Percentiles rank a stretch among this genome's conserved stretches.
These are phyloP conservation scores for Rana temporaria DNA, from an alignment of 2,113 vertebrate species.

Conservation along the genomic window DNA sequence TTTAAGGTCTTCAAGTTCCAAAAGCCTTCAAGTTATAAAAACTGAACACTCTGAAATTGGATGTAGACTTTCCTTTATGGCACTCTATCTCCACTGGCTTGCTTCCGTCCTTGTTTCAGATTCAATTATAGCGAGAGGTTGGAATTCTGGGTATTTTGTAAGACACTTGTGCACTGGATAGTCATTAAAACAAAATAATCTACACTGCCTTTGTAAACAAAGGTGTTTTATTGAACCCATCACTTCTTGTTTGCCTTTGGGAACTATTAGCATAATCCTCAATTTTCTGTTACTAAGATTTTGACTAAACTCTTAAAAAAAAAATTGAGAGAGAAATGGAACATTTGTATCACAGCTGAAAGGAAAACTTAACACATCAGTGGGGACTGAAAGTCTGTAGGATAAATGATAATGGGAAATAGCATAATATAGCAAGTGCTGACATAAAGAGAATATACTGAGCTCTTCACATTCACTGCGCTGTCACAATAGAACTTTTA, in stretches of 20 bases:
- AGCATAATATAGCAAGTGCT: constrained; percentile 15
- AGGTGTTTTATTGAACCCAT: constrained; percentile 44
- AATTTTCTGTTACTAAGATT: constrained; percentile 23
- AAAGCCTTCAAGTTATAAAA: background rate
- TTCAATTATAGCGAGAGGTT: background rate
- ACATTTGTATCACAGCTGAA: background rate
- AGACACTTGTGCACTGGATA: background rate
- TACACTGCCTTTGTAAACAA: constrained; percentile 20
- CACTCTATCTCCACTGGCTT: background rate
- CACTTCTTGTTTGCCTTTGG: constrained; percentile 12
- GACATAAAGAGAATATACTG: background rate
- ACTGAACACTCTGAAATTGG: background rate
- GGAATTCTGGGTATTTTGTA: background rate
- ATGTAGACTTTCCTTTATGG: background rate
- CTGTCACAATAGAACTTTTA: too few species aligned
- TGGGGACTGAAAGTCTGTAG: background rate
- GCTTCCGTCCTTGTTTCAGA: background rate
- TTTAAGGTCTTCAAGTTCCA: background rate
- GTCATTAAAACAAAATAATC: constrained; percentile 42
- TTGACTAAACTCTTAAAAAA: constrained; percentile 8
- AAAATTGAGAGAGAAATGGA: background rate
- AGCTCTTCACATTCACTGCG: background rate
- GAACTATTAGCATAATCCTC: constrained; percentile 41
- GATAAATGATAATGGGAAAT: background rate
- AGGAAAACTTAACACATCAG: constrained; percentile 1